Evolutionary conservation across 2,113 vertebrate species (phyloP), one percentile per base, ranked within the genome.

Genomic region (Solea senegalensis): DNA sequence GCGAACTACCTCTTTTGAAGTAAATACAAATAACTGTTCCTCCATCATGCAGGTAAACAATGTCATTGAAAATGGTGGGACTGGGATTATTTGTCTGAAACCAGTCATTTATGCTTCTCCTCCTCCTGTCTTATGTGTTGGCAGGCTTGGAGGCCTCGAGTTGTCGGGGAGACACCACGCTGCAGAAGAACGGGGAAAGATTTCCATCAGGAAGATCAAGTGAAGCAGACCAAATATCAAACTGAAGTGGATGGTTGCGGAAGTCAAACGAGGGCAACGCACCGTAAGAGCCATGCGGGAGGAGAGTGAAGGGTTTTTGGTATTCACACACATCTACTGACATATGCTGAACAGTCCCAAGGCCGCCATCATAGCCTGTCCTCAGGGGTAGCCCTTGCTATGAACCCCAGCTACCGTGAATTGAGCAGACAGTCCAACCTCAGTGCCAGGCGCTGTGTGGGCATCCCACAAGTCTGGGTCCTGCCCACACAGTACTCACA

Each of bases 241-340:
- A 64, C 73, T 64, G 61, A 74, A 46, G 81, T 84, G 63, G 73
- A 90, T 64, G 76, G 70, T 77, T 74, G 74, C 82, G 65, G 69
- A 48, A 61, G 72, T 64, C 65, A 73, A 74, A 83, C 51, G n/a
- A 82, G 74, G 54, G 65, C 46, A 72, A 77, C 70, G 8, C 15
- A 65, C 52, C 44, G 44, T 66, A 45, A 87, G 83, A 86, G 87
- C 86, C 90, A 94, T 94, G 93, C 89, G 88, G 91, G 81, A 84
- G 76, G 83, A 82, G 65, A 79, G 85, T 63, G 84, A 87, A 70
- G 75, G 55, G 34, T 73, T 68, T 87, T 86, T 80, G 80, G 75
- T 80, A 40, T 84, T 85, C n/a, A 65, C 65, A 64, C 41, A 27
- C 65, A 74, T 75, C 66, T 53, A 85, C 71, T 87, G 78, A 88